Base-by-base conservation (phyloP, 2,888 invertebrate species). In the Drosophila emarginata region DNA sequence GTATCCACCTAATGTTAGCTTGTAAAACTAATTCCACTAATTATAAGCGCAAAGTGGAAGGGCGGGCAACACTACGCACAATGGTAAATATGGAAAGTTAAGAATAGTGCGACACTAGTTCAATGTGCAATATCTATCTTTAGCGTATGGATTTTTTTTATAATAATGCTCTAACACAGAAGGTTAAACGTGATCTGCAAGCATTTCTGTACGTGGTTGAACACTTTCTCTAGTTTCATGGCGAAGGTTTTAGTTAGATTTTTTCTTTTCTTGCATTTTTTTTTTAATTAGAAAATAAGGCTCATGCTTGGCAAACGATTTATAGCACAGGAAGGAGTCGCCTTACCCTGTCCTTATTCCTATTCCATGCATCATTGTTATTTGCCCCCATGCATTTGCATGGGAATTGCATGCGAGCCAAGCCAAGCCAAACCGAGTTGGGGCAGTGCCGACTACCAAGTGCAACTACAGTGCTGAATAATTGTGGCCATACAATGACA, bases 401-500 rank as follows among this genome's bases (percentile, higher is more conserved):
- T 83, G 73, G 72, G 72, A 85, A 78, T 84, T 69, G 83, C 88
- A 85, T 84, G 78, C 72, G 76, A 81, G 60, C 59, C 61, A 37
- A 81, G 60, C 59, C 61, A 37, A 18, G 40, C 11, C 39, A 21
- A n/a, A 28, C 61, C 54, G n/a, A 37, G 37, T 12, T n/a, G 37
- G 12, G 37, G 59, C 58, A 15, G 39, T 32, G 26, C 21, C 32
- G 21, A 12, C 26, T 62, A 45, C 23, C 15, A 67, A 67, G 61
- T 56, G 40, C 23, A 68, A 57, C 63, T 72, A 58, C 59, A 81
- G 73, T 67, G 72, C 75, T 77, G 76, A 78, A 81, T 87, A 87
- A 82, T 82, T 87, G 88, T 74, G 76, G 87, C 77, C 82, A 77
- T 76, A 82, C 76, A 79, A 79, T 78, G 80, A 81, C 86, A 85